Evolutionary conservation across 2,113 vertebrate species (phyloP), one percentile per base, ranked within the genome.

Genomic region (Fregata magnificens): DNA sequence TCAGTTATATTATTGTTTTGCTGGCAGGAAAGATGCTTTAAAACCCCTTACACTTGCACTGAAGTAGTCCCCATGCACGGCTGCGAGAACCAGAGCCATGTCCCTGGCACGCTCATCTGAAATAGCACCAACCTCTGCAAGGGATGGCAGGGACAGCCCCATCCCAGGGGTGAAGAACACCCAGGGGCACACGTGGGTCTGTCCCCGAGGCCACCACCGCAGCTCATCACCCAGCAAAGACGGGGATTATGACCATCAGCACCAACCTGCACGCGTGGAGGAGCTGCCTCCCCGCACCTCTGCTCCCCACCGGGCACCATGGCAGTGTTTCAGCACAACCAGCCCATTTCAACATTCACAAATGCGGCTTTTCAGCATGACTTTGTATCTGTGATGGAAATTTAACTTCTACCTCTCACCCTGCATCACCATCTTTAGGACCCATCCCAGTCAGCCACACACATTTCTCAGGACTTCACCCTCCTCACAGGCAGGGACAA

Each of bases 221-320:
- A 7, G 28, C 45, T 47, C 25, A 14, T 50, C 4, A 1, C 65
- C 50, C 28, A 3, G 20, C 53, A 28, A 24, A 31, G 6, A 0
- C 1, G 1, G 38, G 56, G 31, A 8, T 3, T 0, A 12, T 2
- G 29, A 10, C 20, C 45, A 0, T 1, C 21, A 6, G 22, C 62
- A 6, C 18, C 29, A 4, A 4, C 50, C 38, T 10, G 29, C 21
- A 4, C 0, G 5, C 1, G 0, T 1, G 3, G 16, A 61, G 70
- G 63, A 42, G 82, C 77, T 5, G 65, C 61, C 59, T 2, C 19
- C 28, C 3, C 26, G 31, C 17, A 9, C 4, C 16, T 16, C 63
- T 6, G 24, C 7, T 42, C 17, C 76, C 40, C 38, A 1, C 29
- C 16, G 3, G 80, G 25, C 28, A 11, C 56, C 0, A 1, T 12